These are phyloP conservation scores for Prochilodus magdalenae DNA, from an alignment of 2,113 vertebrate species.

Conservation along the genomic window DNA sequence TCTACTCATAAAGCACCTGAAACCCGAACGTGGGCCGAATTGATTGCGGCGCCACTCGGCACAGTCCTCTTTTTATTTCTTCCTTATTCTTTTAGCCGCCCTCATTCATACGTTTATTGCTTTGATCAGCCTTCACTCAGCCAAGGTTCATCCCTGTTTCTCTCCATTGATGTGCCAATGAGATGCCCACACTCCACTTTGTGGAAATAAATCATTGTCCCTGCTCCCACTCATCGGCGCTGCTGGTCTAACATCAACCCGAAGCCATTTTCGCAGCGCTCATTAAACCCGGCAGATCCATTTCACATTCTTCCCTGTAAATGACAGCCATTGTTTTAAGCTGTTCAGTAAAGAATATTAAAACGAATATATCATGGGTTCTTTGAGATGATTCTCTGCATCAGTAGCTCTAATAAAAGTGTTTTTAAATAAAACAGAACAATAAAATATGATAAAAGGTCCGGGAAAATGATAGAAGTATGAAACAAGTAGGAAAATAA, in stretches of 20 bases:
- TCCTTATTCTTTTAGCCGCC: conserved; percentile 12
- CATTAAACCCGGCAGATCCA: conserved; percentile 43
- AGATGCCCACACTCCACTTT: conserved; percentile 43
- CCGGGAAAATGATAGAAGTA: conserved; percentile 45
- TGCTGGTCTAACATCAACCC: conserved; percentile 39
- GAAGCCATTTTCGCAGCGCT: conserved; percentile 48
- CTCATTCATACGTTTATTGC: conserved; percentile 13
- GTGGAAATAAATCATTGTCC: conserved; percentile 45
- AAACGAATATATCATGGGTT: conserved; percentile 39
- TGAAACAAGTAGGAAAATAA: too few relatives aligned
- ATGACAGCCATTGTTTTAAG: conserved; percentile 50
- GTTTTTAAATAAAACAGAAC: conserved; percentile 45
- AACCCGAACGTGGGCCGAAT: background rate
- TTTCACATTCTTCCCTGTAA: conserved; percentile 46
- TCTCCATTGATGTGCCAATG: conserved; percentile 41
- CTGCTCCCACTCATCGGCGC: conserved; percentile 27
- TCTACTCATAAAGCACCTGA: background rate
- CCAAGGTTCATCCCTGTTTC: conserved; percentile 16
- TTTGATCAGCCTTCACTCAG: conserved; percentile 49
- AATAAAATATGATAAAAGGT: conserved; percentile 24
- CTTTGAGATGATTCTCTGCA: conserved; percentile 38
- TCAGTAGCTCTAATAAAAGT: conserved; percentile 28
- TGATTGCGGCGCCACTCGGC: conserved; percentile 3
- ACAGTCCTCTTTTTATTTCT: conserved; percentile 19
- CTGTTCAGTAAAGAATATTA: conserved; percentile 42